Evolutionary conservation across 2,888 invertebrate genomes (phyloP).

Genomic region (Calameuta filiformis): DNA sequence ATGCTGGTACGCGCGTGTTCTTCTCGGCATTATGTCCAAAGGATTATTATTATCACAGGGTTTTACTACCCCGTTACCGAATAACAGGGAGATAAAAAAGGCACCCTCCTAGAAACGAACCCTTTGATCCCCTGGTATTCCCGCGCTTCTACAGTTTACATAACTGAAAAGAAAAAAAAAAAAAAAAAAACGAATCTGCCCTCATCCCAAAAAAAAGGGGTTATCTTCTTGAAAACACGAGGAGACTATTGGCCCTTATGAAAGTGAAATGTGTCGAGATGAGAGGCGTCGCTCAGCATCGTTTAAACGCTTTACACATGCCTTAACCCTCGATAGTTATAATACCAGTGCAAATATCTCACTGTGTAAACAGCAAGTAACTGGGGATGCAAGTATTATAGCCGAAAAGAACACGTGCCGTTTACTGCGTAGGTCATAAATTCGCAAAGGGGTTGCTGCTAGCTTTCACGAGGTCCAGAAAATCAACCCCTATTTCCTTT

Average conservation of each 20-base stretch:
- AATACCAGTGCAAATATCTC: slow-evolving; percentile 60
- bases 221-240: neutral
- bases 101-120: neutral
- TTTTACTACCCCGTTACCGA: neutral
- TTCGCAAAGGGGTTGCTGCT: neutral
- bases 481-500: neutral
- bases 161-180: neutral
- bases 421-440: neutral
- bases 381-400: neutral
- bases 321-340: slow-evolving; percentile 59
- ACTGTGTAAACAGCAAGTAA: slow-evolving; percentile 48
- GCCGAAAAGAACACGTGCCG: neutral
- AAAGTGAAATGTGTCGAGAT: neutral
- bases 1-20: neutral
- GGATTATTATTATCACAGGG: neutral
- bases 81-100: neutral
- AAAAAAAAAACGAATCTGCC: neutral
- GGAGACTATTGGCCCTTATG: neutral
- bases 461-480: neutral
- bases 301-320: slow-evolving; percentile 51
- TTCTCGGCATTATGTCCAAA: neutral
- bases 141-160: neutral
- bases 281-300: neutral
- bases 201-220: neutral
- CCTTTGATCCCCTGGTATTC: neutral